Evolutionary conservation across 2,797 vertebrate genomes (phyloP).

Genomic region (Sebastes goodei): DNA sequence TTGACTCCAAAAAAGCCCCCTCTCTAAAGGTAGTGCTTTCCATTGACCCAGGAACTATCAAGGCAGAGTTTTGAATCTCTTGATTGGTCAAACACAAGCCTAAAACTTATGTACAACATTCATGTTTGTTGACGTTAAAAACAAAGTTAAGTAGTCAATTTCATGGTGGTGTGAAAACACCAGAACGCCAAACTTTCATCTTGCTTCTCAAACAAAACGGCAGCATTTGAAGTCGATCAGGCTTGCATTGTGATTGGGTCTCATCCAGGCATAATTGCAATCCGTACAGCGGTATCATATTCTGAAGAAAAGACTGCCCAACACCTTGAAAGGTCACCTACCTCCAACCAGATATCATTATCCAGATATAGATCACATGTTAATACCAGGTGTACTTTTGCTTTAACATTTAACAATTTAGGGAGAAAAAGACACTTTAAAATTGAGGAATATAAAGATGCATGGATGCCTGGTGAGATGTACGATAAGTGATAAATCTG

Average conservation of each 20-base stretch:
- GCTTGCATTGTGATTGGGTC: neutral
- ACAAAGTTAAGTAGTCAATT: neutral
- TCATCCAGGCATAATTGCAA: neutral
- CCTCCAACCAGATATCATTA: neutral
- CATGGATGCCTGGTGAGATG: neutral
- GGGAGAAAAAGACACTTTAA: neutral
- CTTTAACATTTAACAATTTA: neutral
- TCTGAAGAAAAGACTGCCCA: neutral
- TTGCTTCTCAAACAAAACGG: neutral
- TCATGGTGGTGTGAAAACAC: neutral
- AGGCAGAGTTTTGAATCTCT: neutral
- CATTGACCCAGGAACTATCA: neutral
- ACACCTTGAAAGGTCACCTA: neutral
- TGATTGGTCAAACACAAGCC: neutral
- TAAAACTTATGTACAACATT: neutral
- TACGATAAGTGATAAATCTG: slow-evolving; percentile 24
- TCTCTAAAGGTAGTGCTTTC: neutral
- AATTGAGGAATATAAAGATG: slow-evolving; percentile 5
- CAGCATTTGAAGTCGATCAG: neutral
- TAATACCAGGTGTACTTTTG: neutral
- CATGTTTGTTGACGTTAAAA: neutral
- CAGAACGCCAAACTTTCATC: neutral
- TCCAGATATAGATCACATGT: neutral
- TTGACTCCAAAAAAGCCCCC: rapidly evolving
- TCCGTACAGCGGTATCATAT: neutral